phyloP scores from a whole-genome alignment of 2,113 vertebrate species.

The Falco punctatus region DNA sequence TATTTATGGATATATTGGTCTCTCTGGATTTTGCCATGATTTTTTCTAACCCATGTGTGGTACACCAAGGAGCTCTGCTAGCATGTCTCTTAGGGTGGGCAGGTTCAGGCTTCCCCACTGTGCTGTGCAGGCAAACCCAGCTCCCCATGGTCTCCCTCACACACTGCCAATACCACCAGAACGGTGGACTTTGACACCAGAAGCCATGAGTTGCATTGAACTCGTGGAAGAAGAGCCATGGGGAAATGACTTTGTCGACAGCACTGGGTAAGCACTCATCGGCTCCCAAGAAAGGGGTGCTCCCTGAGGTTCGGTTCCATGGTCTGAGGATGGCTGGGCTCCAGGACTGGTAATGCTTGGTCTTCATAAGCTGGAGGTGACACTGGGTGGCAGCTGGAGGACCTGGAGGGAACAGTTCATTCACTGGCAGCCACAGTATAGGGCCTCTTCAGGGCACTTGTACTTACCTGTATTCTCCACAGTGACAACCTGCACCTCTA shows the following conservation, averaged over 20 bases:
- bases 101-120: neutral
- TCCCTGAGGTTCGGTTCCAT: neutral
- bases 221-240: neutral
- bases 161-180: neutral
- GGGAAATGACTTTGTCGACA: neutral
- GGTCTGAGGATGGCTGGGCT: neutral
- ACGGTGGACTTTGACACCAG: neutral
- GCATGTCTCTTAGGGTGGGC: neutral
- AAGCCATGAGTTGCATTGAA: neutral
- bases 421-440: neutral
- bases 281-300: fast-evolving
- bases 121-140: neutral
- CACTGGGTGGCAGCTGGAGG: neutral
- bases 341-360: neutral
- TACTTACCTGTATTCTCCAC: neutral
- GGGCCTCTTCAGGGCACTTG: neutral
- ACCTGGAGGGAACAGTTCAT: neutral
- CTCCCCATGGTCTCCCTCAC: neutral
- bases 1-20: neutral
- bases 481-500: neutral
- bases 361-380: neutral
- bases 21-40: neutral
- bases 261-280: neutral
- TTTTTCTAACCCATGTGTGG: neutral
- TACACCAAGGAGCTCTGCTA: neutral